A percentile compares a stretch with the other conserved stretches of the same genome.
phyloP scores from a whole-genome alignment of 2,113 vertebrate genomes.

The Nerophis ophidion region DNA sequence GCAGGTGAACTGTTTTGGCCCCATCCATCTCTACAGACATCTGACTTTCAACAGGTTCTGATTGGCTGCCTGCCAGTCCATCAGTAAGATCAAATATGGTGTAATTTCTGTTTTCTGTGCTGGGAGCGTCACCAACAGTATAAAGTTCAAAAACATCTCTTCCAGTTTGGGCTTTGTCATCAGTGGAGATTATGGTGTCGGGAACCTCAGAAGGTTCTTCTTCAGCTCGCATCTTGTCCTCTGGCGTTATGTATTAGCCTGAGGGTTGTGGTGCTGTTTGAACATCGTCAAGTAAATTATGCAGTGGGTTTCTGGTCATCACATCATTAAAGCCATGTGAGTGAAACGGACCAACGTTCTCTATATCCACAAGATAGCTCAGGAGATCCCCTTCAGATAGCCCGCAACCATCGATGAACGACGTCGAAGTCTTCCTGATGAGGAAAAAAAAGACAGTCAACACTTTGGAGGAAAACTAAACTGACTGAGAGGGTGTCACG shows the following conservation, averaged over 20 bases:
- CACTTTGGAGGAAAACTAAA: not conserved
- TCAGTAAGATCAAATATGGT: not conserved
- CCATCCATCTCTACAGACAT: constrained; percentile 38
- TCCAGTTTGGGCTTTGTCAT: not conserved
- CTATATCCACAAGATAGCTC: not conserved
- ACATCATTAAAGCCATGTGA: no score
- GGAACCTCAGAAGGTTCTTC: constrained; percentile 12
- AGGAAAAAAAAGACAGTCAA: not conserved
- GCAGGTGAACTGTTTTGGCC: constrained; percentile 18
- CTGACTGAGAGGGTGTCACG: not conserved
- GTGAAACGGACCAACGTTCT: not conserved
- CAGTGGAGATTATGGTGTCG: not conserved
- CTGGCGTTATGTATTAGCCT: constrained; percentile 31
- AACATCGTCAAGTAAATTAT: not conserved
- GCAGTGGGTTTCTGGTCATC: no score
- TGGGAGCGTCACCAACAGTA: constrained; percentile 12
- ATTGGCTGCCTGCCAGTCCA: not conserved
- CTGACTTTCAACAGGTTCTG: constrained; percentile 9
- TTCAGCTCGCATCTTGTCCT: not conserved
- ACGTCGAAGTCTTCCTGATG: constrained; percentile 1
- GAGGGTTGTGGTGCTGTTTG: not conserved
- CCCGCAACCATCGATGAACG: not conserved
- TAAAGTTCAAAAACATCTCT: constrained; percentile 27
- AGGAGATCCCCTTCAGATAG: not conserved
- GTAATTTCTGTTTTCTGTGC: not conserved